A percentile compares a stretch with the other conserved stretches of the same genome.
These are phyloP conservation scores for Drosophila anomelani DNA, from an alignment of 2,888 invertebrate genomes.

Conservation along the genomic window DNA sequence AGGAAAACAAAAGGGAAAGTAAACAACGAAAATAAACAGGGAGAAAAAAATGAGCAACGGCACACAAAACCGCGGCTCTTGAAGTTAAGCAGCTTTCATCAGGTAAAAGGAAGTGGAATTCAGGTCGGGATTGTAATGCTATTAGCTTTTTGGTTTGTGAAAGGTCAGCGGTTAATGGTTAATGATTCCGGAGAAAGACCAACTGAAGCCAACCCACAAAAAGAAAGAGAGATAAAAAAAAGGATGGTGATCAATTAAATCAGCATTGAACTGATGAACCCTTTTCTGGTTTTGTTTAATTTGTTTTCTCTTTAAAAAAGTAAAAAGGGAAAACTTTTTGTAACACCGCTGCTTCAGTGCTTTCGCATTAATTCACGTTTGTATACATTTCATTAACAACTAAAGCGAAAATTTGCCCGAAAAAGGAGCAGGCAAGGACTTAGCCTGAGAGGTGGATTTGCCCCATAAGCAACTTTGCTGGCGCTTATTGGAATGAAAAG, in stretches of 20 bases:
- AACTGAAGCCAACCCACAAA: slow-evolving; percentile 10
- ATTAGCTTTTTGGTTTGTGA: slow-evolving; percentile 34
- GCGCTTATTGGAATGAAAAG: slow-evolving; percentile 62
- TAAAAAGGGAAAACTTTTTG: not conserved
- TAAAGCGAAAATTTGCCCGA: slow-evolving; percentile 49
- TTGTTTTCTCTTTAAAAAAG: slow-evolving; percentile 11
- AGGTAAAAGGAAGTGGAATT: slow-evolving; percentile 34
- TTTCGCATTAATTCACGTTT: slow-evolving; percentile 61
- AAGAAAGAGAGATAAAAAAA: slow-evolving; percentile 1
- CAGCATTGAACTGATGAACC: slow-evolving; percentile 24
- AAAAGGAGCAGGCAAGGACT: slow-evolving; percentile 8
- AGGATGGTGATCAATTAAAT: slow-evolving; percentile 37
- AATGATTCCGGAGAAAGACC: slow-evolving; percentile 32
- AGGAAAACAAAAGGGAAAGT: slow-evolving; percentile 24
- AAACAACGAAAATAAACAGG: slow-evolving; percentile 24
- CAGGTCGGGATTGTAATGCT: slow-evolving; percentile 34
- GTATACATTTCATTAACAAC: slow-evolving; percentile 73
- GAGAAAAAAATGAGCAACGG: slow-evolving; percentile 9
- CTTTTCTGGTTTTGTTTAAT: slow-evolving; percentile 24
- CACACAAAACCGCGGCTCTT: slow-evolving; percentile 37
- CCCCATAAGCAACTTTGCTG: slow-evolving; percentile 36
- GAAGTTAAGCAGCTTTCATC: slow-evolving; percentile 60
- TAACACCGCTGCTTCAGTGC: slow-evolving; percentile 31
- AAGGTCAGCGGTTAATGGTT: slow-evolving; percentile 42
- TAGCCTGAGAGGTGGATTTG: slow-evolving; percentile 13